These are phyloP conservation scores for Hydrozoanthus tunicans DNA, from an alignment of 64 coral and sea anemone genomes.

Conservation along the genomic window DNA sequence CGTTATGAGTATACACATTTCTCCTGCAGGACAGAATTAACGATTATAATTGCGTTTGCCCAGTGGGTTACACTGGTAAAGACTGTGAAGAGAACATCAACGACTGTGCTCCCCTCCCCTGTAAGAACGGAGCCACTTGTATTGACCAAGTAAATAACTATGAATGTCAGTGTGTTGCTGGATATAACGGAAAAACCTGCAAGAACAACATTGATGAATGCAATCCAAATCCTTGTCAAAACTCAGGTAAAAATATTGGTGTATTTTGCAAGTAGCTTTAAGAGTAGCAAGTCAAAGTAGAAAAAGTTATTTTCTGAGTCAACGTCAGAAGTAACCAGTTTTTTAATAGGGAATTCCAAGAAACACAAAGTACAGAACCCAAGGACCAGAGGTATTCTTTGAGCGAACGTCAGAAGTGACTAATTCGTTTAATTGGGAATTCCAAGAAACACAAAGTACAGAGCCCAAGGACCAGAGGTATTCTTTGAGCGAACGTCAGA, in stretches of 20 bases:
- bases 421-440: no score
- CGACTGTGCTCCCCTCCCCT: constrained; percentile 74
- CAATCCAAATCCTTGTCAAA: constrained; percentile 55
- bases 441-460: no score
- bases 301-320: no score
- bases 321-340: no score
- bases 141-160: constrained; percentile 76
- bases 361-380: no score
- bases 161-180: constrained; percentile 77
- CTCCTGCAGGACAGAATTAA: constrained; percentile 66
- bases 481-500: no score
- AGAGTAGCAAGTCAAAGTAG: neutral
- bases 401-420: no score
- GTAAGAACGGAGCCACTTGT: constrained; percentile 86
- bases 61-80: constrained; percentile 76
- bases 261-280: neutral
- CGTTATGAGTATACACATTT: neutral
- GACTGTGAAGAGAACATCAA: constrained; percentile 90
- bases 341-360: no score
- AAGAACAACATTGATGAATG: constrained; percentile 83
- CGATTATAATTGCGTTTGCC: constrained; percentile 68
- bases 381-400: no score
- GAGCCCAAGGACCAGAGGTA: no score
- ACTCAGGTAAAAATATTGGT: constrained; percentile 67
- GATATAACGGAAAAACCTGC: constrained; percentile 74